Evolutionary conservation across 2,113 vertebrate species (phyloP).

Genomic region (Pygoscelis antarcticus): DNA sequence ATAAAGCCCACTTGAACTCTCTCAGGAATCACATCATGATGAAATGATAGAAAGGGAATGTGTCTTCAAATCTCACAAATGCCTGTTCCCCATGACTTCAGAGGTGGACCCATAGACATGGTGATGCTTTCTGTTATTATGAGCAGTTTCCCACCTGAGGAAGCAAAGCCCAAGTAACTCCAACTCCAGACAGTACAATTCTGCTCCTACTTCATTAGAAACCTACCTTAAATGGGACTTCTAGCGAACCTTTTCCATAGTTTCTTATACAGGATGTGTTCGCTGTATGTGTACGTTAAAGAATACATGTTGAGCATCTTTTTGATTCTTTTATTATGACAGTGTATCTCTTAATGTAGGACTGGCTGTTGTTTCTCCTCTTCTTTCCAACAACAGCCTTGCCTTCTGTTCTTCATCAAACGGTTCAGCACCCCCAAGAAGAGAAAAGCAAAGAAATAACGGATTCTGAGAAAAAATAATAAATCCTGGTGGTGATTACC

Average conservation of each 20-base stretch:
- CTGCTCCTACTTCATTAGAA: background rate
- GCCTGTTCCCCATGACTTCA: background rate
- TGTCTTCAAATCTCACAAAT: background rate
- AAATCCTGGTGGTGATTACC: background rate
- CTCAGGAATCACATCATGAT: background rate
- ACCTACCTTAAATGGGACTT: background rate
- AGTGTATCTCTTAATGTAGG: background rate
- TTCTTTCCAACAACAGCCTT: background rate
- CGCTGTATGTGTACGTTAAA: background rate
- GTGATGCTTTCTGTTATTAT: background rate
- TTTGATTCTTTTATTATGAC: background rate
- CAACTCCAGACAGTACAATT: background rate
- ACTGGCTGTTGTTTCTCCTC: background rate
- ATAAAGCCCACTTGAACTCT: background rate
- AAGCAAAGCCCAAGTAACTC: background rate
- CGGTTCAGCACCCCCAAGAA: background rate
- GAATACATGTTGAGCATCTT: background rate
- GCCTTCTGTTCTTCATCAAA: background rate
- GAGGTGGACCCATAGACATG: background rate
- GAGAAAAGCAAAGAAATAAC: background rate
- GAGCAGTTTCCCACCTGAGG: background rate
- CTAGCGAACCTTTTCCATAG: background rate
- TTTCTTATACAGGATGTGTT: background rate
- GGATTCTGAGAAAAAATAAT: background rate
- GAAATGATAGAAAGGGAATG: background rate